Evolutionary conservation across 2,113 vertebrate genomes (phyloP), one percentile per base, ranked within the genome.

Genomic region (Euleptes europaea): DNA sequence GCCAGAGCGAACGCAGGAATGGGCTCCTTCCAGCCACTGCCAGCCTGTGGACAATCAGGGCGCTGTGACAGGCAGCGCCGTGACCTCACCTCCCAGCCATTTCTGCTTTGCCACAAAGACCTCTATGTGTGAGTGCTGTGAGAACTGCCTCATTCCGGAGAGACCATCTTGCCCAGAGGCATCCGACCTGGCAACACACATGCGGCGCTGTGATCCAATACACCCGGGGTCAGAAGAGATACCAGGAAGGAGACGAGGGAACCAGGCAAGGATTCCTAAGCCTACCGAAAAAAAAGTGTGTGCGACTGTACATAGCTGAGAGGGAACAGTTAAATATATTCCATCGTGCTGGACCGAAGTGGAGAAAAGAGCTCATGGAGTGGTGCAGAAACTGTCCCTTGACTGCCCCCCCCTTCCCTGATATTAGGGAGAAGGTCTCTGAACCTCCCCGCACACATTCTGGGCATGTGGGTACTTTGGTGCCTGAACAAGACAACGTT

Each of bases 21-120:
- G 0, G 83, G 19, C 84, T 67, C 60, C 83, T 33, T 31, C 84
- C 0, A 2, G 87, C 84, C 83, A 38, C 1, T 1, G 84, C 80
- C 81, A 88, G 14, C 70, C 19, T 8, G 76, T 91, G 87, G 93
- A 94, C 94, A 95, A 94, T 90, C 33, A 23, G 83, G 38, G 44
- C 82, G 86, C 93, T 95, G 88, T 94, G 87, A 91, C 80, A 90
- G 86, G 89, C 88, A 63, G 73, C 80, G 2, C 0, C 0, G 77
- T 95, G 94, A 94, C 88, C 85, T 94, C 93, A 94, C 85, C 76
- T 86, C 76, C 71, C 0, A 1, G 90, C 85, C 84, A 92, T 76
- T 87, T 63, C 60, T 2, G 9, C 72, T 0, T 0, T 0, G 7
- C 84, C 88, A 95, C 93, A 95, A 94, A 94, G 86, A 38, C 26